Base-by-base conservation (phyloP, 2,113 vertebrate genomes). In the Fukomys damarensis region DNA sequence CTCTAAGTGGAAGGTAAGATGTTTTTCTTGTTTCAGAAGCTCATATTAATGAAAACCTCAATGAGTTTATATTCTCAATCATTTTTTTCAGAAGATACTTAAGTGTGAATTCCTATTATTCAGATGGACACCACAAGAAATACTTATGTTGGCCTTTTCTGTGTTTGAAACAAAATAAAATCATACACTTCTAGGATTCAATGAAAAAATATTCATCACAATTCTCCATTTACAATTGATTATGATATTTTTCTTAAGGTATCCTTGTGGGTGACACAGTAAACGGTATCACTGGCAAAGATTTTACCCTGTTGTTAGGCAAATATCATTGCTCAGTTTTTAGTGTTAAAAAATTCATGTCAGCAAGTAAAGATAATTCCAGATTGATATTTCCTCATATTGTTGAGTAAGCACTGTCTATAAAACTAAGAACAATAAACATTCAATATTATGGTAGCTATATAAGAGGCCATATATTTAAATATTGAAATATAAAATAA, bases 1-100 rank as follows among this genome's bases (percentile, higher is more conserved):
- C 99, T 30, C 98, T 99, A 96, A 99, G 99, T 97, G 99, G 99
- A 99, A 99, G 99, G 99, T 99, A 98, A 99, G 99, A 9, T 92
- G 90, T 93, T 96, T 96, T 96, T 41, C 92, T 83, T 61, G 2
- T 94, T 93, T 63, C 54, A 93, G 5, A 93, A 61, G 80, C 68
- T 9, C 82, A 5, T 30, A 11, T 49, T 94, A 95, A 89, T 96
- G 83, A 93, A 97, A 97, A 16, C 56, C 63, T 74, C 96, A 4
- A 74, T 76, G 28, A 86, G 10, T 5, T 88, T 94, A 49, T 92
- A 91, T 94, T 49, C 93, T 59, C 41, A 97, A 82, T 96, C 87
- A 95, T 94, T 93, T 91, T 76, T 32, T 88, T 82, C 16, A 1
- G 32, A 80, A 93, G 82, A 95, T 26, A 8, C 10, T 89, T 89